Evolutionary conservation across 2,113 vertebrate genomes (phyloP).

Genomic region (Dendropsophus ebraccatus): DNA sequence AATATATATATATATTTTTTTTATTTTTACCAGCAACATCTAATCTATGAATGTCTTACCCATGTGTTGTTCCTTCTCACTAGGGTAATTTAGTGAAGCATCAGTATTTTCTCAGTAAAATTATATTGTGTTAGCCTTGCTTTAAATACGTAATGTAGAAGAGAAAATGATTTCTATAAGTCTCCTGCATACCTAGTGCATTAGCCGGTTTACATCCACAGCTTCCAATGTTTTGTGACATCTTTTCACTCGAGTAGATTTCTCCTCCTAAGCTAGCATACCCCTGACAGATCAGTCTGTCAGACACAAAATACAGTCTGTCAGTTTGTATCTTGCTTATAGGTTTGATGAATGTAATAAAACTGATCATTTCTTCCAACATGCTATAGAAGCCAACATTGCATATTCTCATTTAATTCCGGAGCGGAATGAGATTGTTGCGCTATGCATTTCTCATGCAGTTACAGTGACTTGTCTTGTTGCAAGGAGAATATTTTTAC

Average conservation of each 20-base stretch:
- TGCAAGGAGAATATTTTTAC: background rate
- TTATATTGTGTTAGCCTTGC: background rate
- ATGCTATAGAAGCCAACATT: constrained; percentile 14
- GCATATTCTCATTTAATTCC: constrained; percentile 42
- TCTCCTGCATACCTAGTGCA: background rate
- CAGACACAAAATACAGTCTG: constrained; percentile 54
- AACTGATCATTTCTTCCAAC: constrained; percentile 44
- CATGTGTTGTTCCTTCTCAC: background rate
- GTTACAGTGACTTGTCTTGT: constrained; percentile 16
- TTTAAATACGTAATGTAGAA: constrained; percentile 23
- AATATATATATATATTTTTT: too few species aligned
- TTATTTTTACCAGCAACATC: background rate
- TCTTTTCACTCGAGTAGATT: constrained; percentile 49
- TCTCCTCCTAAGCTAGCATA: constrained; percentile 30
- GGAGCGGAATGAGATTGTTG: constrained; percentile 16
- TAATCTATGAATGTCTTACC: background rate
- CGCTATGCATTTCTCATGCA: constrained; percentile 3
- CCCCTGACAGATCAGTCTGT: constrained; percentile 51
- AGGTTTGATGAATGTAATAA: constrained; percentile 56
- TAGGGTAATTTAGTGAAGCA: background rate
- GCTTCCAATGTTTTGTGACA: constrained; percentile 49
- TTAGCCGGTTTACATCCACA: constrained; percentile 43
- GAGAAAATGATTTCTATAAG: background rate
- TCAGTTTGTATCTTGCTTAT: constrained; percentile 52
- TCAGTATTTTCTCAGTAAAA: background rate